These are phyloP conservation scores for Megalopta genalis DNA, from an alignment of 1,140 invertebrate species.

Conservation along the genomic window DNA sequence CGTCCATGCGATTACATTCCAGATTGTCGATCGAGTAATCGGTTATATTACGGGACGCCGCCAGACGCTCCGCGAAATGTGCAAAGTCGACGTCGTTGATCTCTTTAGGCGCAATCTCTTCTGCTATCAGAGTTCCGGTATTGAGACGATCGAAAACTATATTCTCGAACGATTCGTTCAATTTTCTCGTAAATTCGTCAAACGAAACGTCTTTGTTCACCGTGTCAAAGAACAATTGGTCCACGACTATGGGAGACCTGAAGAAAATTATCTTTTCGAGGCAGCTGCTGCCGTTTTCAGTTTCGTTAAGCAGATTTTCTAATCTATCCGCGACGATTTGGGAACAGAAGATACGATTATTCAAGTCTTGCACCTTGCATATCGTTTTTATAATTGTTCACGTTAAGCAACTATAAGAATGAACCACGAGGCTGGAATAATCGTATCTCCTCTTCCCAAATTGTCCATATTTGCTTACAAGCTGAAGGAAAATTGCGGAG, in stretches of 20 bases:
- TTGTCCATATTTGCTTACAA: too few relatives aligned
- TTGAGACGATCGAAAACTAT: conserved; percentile 57
- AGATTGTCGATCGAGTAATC: conserved; percentile 58
- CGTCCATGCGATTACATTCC: conserved; percentile 47
- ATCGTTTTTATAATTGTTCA: too few relatives aligned
- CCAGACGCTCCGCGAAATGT: conserved; percentile 46
- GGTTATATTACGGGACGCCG: conserved; percentile 54
- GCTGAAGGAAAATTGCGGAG: too few relatives aligned
- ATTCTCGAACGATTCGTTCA: conserved; percentile 48
- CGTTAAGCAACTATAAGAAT: too few relatives aligned
- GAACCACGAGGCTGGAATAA: too few relatives aligned
- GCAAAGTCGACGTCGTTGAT: conserved; percentile 65
- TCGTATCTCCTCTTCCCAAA: too few relatives aligned
- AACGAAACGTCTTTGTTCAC: conserved; percentile 56
- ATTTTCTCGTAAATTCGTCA: conserved; percentile 44
- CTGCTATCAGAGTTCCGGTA: conserved; percentile 47
- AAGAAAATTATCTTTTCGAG: conserved; percentile 61
- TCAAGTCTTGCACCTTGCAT: too few relatives aligned
- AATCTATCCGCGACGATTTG: conserved; percentile 49
- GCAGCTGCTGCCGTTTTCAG: conserved; percentile 39
- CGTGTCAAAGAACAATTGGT: conserved; percentile 56
- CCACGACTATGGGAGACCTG: conserved; percentile 48
- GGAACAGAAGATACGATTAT: too few relatives aligned
- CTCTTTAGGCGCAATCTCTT: conserved; percentile 45
- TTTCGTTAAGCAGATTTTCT: conserved; percentile 28